phyloP scores from a whole-genome alignment of 2,113 vertebrate species.

The Lamprotornis superbus region DNA sequence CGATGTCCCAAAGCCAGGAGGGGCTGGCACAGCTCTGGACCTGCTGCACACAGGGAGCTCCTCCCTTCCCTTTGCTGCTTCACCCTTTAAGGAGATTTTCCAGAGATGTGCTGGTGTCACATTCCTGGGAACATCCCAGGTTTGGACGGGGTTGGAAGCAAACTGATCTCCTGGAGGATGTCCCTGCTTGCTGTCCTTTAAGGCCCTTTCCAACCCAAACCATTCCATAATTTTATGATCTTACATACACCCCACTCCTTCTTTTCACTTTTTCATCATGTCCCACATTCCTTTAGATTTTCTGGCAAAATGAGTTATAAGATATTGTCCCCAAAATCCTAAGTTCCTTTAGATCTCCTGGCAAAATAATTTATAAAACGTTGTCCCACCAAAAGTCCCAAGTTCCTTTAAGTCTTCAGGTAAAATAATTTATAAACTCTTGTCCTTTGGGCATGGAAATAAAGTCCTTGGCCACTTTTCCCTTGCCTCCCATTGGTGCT shows the following conservation, averaged over 20 bases:
- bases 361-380: neutral
- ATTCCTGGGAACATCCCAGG: neutral
- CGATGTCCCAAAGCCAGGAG: neutral
- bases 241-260: accelerated
- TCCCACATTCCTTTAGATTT: neutral
- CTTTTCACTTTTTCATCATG: neutral
- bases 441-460: neutral
- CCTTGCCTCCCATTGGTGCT: neutral
- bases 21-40: neutral
- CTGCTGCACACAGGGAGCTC: accelerated
- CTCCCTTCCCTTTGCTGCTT: neutral
- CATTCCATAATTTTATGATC: neutral
- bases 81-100: neutral
- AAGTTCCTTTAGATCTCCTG: neutral
- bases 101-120: too few species aligned
- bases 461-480: neutral
- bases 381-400: neutral
- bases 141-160: neutral
- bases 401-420: neutral
- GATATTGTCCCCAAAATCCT: neutral
- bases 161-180: too few species aligned
- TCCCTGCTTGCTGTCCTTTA: neutral
- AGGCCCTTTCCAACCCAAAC: neutral
- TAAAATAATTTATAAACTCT: neutral
- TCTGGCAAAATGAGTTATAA: neutral